Evolutionary conservation across 1,140 invertebrate genomes (phyloP).

Genomic region (Papilio glaucus): DNA sequence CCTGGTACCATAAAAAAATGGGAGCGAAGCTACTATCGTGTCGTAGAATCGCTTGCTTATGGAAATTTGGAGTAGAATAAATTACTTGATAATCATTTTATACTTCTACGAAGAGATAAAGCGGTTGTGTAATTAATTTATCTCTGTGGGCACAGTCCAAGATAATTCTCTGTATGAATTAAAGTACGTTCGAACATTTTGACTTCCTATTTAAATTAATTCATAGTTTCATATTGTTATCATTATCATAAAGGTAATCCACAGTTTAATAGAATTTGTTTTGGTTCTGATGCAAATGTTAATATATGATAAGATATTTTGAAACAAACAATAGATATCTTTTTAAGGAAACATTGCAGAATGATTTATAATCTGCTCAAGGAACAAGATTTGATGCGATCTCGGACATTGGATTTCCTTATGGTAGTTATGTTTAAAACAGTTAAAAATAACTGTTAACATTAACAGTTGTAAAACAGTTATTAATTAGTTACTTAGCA

Average conservation of each 20-base stretch:
- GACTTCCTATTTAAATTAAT: background rate
- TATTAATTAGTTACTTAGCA: too few species aligned
- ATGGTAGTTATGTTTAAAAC: too few species aligned
- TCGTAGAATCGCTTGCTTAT: background rate
- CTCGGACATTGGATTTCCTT: too few species aligned
- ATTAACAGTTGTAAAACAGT: too few species aligned
- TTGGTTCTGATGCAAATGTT: background rate
- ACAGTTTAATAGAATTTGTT: background rate
- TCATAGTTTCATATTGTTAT: background rate
- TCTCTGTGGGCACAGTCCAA: background rate
- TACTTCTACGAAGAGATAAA: conserved; percentile 2
- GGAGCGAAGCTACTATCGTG: background rate
- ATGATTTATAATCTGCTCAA: too few species aligned
- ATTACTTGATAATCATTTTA: background rate
- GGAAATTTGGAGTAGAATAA: background rate
- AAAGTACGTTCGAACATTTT: background rate
- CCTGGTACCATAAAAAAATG: too few species aligned
- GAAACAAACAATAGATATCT: background rate
- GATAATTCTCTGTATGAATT: background rate
- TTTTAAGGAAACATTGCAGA: background rate
- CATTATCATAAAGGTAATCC: conserved; percentile 1
- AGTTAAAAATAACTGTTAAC: too few species aligned
- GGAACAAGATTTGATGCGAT: too few species aligned
- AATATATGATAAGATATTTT: background rate
- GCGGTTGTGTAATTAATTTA: background rate